Evolutionary conservation across 2,888 invertebrate genomes (phyloP).

Genomic region (Tachystola acroxantha): DNA sequence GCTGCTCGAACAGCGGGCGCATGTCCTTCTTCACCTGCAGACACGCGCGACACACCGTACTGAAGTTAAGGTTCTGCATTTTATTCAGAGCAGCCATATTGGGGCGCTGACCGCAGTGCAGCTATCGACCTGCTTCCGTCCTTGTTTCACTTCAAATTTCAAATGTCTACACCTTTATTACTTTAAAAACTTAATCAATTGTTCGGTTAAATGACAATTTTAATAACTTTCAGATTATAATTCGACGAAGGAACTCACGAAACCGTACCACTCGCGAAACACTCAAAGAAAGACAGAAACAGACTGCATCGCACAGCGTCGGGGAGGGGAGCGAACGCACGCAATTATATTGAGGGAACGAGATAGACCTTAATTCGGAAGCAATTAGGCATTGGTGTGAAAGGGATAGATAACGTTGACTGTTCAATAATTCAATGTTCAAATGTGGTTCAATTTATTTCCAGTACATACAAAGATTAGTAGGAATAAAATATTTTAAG

Average conservation of each 20-base stretch:
- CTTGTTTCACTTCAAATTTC: slow-evolving; percentile 29
- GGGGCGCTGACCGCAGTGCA: too few relatives aligned
- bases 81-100: slow-evolving; percentile 67
- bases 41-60: slow-evolving; percentile 81
- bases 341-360: too few relatives aligned
- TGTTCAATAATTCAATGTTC: slow-evolving; percentile 38
- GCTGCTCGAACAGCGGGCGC: slow-evolving; percentile 81
- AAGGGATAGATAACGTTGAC: slow-evolving; percentile 40
- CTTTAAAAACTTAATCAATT: background rate
- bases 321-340: slow-evolving; percentile 11
- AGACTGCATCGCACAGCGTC: slow-evolving; percentile 7
- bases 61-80: slow-evolving; percentile 58
- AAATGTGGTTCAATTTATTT: too few relatives aligned
- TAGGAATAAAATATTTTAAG: too few relatives aligned
- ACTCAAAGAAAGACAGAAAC: slow-evolving; percentile 1
- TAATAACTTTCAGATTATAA: too few relatives aligned
- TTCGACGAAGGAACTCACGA: too few relatives aligned
- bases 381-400: slow-evolving; percentile 17
- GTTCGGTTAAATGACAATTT: too few relatives aligned
- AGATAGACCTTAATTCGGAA: slow-evolving; percentile 25
- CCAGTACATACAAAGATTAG: too few relatives aligned
- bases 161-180: background rate
- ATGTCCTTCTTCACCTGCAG: slow-evolving; percentile 81
- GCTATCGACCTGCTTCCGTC: slow-evolving; percentile 53
- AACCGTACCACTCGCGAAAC: background rate